Percentiles rank a stretch among this genome's conserved stretches.
phyloP scores from a whole-genome alignment of 2,797 vertebrate species.

The Diplodus puntazzo region DNA sequence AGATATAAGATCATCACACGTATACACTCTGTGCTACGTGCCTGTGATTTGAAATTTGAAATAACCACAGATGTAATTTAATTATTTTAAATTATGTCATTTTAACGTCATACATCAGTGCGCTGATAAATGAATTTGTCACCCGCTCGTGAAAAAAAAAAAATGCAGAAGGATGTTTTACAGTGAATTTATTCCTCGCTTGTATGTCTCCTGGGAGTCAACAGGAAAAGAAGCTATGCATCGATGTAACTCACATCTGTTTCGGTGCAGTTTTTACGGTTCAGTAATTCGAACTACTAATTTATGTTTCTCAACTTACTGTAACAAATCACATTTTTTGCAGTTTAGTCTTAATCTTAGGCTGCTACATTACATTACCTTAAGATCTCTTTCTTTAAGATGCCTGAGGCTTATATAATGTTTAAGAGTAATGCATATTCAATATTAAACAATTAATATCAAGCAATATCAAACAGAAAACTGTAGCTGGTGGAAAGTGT shows the following conservation, averaged over 20 bases:
- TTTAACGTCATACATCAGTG: neutral
- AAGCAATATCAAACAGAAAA: neutral
- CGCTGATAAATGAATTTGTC: neutral
- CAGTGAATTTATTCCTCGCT: neutral
- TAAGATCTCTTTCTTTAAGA: neutral
- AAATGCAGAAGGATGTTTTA: neutral
- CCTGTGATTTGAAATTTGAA: neutral
- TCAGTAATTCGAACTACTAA: neutral
- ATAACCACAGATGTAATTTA: neutral
- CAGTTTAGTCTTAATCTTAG: neutral
- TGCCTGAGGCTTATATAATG: neutral
- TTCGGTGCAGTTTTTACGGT: neutral
- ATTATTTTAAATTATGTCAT: neutral
- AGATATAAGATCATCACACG: neutral
- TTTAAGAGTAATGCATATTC: neutral
- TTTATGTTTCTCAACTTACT: neutral
- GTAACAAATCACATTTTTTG: neutral
- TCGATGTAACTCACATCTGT: constrained; percentile 1
- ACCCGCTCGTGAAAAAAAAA: neutral
- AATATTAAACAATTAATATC: no score
- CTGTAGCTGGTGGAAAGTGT: neutral
- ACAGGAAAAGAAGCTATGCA: constrained; percentile 26
- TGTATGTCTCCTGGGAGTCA: neutral
- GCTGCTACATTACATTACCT: neutral
- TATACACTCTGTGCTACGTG: neutral